A percentile compares a stretch with the other conserved stretches of the same genome.
These are phyloP conservation scores for Papilio polytes DNA, from an alignment of 1,140 invertebrate species.

Conservation along the genomic window DNA sequence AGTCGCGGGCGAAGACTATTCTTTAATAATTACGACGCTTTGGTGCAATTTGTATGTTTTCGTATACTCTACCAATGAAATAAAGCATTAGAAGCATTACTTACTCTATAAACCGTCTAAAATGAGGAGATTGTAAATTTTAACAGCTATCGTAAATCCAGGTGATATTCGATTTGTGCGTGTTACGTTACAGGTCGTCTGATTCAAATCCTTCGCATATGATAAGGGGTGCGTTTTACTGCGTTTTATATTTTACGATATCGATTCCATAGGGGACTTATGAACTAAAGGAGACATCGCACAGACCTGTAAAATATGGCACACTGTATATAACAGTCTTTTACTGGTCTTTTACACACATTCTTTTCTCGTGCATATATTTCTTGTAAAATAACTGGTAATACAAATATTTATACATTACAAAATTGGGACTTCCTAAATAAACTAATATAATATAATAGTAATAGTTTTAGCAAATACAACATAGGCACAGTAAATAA, in stretches of 20 bases:
- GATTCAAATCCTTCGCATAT: slow-evolving; percentile 44
- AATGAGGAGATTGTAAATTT: slow-evolving; percentile 50
- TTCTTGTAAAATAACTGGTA: too few relatives aligned
- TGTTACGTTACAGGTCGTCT: slow-evolving; percentile 27
- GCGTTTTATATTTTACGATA: slow-evolving; percentile 51
- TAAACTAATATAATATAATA: too few relatives aligned
- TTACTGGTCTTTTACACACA: not conserved
- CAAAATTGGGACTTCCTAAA: too few relatives aligned
- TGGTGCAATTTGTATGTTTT: not conserved
- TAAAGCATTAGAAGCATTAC: not conserved
- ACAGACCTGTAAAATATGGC: slow-evolving; percentile 24
- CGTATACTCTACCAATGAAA: not conserved
- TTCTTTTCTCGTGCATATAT: too few relatives aligned
- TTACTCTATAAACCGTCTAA: slow-evolving; percentile 43
- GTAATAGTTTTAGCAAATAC: too few relatives aligned
- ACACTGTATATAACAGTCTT: not conserved
- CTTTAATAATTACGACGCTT: too few relatives aligned
- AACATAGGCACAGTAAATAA: too few relatives aligned
- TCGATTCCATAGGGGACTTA: slow-evolving; percentile 44
- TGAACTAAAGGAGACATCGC: slow-evolving; percentile 5
- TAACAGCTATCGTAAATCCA: slow-evolving; percentile 48
- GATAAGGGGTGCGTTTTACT: slow-evolving; percentile 42
- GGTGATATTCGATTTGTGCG: slow-evolving; percentile 50
- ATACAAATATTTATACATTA: too few relatives aligned
- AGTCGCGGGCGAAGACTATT: too few relatives aligned